Evolutionary conservation across 2,888 invertebrate species (phyloP).

Genomic region (Dioctria rufipes): DNA sequence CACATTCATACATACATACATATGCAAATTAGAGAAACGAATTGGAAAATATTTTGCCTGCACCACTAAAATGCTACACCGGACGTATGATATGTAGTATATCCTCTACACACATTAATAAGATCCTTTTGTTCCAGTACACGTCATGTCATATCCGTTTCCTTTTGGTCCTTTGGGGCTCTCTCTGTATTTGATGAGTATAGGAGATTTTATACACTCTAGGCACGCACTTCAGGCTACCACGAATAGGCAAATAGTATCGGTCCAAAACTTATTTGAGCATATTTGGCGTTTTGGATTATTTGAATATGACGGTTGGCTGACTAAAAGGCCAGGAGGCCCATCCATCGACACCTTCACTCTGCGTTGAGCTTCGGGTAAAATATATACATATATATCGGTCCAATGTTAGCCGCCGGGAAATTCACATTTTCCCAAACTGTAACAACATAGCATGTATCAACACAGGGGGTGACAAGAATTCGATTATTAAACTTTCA

Average conservation of each 20-base stretch:
- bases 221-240: constrained; percentile 21
- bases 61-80: background rate
- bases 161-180: background rate
- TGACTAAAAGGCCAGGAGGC: background rate
- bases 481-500: constrained; percentile 1
- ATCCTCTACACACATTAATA: constrained; percentile 10
- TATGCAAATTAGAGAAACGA: constrained; percentile 15
- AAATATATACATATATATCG: background rate
- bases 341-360: background rate
- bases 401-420: background rate
- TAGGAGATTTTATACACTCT: constrained; percentile 29
- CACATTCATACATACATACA: background rate
- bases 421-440: background rate
- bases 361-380: too few species aligned
- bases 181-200: constrained; percentile 4
- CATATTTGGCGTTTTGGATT: background rate
- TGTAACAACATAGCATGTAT: background rate
- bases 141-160: constrained; percentile 13
- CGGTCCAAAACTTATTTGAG: background rate
- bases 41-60: constrained; percentile 6
- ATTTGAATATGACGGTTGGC: background rate
- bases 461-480: background rate
- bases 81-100: too few species aligned
- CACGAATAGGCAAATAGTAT: constrained; percentile 19
- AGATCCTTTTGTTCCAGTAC: constrained; percentile 30